Conservation (phyloP, 2,888 invertebrate species). For the Linyphia triangularis region DNA sequence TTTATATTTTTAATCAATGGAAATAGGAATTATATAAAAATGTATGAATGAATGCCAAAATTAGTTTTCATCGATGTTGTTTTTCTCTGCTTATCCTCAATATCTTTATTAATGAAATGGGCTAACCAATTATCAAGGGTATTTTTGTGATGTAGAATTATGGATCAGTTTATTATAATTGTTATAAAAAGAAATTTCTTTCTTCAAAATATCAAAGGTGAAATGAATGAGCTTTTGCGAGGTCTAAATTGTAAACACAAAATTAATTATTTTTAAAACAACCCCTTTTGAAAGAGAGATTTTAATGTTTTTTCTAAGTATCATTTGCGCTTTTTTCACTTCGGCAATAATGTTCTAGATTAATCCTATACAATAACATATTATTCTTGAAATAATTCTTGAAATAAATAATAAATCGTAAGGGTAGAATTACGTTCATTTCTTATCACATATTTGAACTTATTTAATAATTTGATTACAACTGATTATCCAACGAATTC, state of each 20-base stretch:
- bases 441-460: too few relatives aligned
- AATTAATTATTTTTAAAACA: too few relatives aligned
- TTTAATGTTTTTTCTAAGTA: too few relatives aligned
- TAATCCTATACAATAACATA: too few relatives aligned
- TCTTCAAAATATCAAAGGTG: background rate
- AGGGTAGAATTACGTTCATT: too few relatives aligned
- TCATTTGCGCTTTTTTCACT: too few relatives aligned
- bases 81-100: background rate
- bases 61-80: background rate
- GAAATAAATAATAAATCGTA: too few relatives aligned
- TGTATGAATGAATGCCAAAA: background rate
- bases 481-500: too few relatives aligned
- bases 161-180: slow-evolving; percentile 21
- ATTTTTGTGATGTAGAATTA: background rate
- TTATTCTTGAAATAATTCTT: too few relatives aligned
- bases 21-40: background rate
- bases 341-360: too few relatives aligned
- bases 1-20: slow-evolving; percentile 2
- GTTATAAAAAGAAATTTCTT: background rate
- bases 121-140: slow-evolving; percentile 19
- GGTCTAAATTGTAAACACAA: background rate
- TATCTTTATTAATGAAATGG: slow-evolving; percentile 22
- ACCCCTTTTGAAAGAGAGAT: too few relatives aligned
- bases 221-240: background rate
- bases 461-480: too few relatives aligned